phyloP scores from a whole-genome alignment of 2,888 invertebrate species.

The Xestia xanthographa region DNA sequence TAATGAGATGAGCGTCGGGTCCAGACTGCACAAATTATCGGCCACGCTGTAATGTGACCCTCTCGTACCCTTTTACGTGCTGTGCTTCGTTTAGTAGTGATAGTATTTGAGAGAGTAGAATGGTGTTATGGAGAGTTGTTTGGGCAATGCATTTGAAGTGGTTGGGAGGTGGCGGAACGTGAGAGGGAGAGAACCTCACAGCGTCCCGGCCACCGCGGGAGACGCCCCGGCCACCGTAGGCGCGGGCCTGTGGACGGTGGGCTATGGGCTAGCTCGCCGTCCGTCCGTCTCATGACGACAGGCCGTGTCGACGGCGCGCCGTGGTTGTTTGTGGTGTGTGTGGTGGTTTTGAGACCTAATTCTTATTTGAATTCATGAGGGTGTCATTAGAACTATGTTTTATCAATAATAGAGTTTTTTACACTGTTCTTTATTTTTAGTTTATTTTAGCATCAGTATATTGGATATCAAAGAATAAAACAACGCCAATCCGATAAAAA shows the following conservation, averaged over 20 bases:
- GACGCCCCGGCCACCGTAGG: too few relatives aligned
- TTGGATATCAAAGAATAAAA: not conserved
- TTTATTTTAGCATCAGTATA: not conserved
- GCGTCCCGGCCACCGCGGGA: too few relatives aligned
- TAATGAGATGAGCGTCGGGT: conserved; percentile 78
- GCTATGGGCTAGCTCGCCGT: too few relatives aligned
- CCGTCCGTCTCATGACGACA: too few relatives aligned
- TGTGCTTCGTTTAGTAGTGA: conserved; percentile 74
- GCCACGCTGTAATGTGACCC: conserved; percentile 81
- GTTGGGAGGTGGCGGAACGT: too few relatives aligned
- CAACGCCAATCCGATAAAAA: not conserved
- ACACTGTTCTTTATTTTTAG: not conserved
- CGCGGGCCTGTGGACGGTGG: too few relatives aligned
- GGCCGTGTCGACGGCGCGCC: too few relatives aligned
- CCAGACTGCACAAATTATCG: conserved; percentile 83
- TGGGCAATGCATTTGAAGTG: not conserved
- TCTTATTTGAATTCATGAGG: not conserved
- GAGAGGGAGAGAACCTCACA: too few relatives aligned
- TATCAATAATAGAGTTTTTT: not conserved
- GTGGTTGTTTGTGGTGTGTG: too few relatives aligned
- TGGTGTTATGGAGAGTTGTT: not conserved
- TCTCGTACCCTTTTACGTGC: conserved; percentile 78
- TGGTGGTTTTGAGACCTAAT: too few relatives aligned
- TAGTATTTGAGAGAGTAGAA: conserved; percentile 21
- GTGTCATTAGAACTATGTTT: not conserved